Conservation (phyloP, 2,113 vertebrate genomes). For the Malaclemys terrapin region DNA sequence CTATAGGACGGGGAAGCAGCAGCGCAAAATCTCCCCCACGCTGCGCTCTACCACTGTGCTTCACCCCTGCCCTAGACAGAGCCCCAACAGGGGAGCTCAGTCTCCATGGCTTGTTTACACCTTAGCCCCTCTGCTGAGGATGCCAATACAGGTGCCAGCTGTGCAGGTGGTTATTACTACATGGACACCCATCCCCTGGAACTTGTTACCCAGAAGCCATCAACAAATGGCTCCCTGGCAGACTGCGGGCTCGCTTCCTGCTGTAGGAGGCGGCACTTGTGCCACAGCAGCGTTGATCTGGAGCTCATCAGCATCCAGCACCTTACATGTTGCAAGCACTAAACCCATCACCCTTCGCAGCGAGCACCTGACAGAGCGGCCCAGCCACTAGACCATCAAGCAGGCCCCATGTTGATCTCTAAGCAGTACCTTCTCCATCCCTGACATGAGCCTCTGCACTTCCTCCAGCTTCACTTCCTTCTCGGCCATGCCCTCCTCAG, state of each 20-base stretch:
- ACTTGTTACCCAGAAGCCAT: not conserved
- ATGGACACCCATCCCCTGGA: not conserved
- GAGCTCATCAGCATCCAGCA: not conserved
- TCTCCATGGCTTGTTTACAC: not conserved
- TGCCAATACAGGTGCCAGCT: not conserved
- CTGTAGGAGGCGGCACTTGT: not conserved
- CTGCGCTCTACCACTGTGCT: not conserved
- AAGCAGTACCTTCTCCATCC: constrained; percentile 83
- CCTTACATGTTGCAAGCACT: not conserved
- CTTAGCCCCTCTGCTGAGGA: not conserved
- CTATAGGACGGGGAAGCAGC: not conserved
- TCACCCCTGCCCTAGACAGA: not conserved
- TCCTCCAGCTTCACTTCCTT: constrained; percentile 85
- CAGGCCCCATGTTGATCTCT: accelerated
- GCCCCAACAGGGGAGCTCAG: not conserved
- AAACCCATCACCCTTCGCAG: not conserved
- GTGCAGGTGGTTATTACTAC: not conserved
- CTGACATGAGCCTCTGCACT: constrained; percentile 86
- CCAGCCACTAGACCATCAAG: accelerated
- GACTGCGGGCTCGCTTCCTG: not conserved
- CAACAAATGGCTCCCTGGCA: not conserved
- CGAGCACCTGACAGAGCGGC: not conserved
- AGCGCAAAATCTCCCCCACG: not conserved
- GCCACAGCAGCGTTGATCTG: not conserved
- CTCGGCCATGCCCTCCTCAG: constrained; percentile 70